Conservation (phyloP, 2,888 invertebrate species). For the Hirtodrosophila alboralis region DNA sequence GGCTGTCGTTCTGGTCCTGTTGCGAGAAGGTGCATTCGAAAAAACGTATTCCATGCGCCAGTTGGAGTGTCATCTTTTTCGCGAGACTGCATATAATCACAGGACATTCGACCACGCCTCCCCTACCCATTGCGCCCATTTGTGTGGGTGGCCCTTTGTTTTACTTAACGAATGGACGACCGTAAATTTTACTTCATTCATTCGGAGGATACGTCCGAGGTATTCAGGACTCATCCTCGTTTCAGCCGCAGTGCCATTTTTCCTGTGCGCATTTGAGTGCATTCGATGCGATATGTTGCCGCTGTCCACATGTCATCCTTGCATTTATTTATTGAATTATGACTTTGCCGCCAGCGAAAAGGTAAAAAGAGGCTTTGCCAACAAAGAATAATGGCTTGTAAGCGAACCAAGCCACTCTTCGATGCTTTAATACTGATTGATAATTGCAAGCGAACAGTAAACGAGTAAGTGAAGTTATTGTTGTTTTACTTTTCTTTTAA, state of each 20-base stretch:
- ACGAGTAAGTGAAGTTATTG: slow-evolving; percentile 1
- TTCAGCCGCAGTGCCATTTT: slow-evolving; percentile 15
- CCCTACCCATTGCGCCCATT: not conserved
- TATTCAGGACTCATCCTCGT: slow-evolving; percentile 14
- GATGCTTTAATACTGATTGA: slow-evolving; percentile 52
- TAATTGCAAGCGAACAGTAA: slow-evolving; percentile 20
- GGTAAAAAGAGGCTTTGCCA: slow-evolving; percentile 19
- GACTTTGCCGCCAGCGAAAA: slow-evolving; percentile 49
- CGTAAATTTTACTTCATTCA: slow-evolving; percentile 77
- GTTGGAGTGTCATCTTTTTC: slow-evolving; percentile 43
- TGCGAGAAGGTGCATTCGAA: slow-evolving; percentile 18
- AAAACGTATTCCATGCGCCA: slow-evolving; percentile 42
- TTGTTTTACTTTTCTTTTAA: too few species aligned
- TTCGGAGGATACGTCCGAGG: slow-evolving; percentile 34
- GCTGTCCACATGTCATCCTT: slow-evolving; percentile 80
- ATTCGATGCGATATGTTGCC: slow-evolving; percentile 76
- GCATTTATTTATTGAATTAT: slow-evolving; percentile 82
- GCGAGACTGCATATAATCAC: slow-evolving; percentile 67
- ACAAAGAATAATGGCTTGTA: slow-evolving; percentile 45
- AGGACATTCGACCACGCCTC: slow-evolving; percentile 22
- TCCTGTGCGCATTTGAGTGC: slow-evolving; percentile 66
- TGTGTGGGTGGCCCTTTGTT: slow-evolving; percentile 48
- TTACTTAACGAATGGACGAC: slow-evolving; percentile 60
- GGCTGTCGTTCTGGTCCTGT: too few species aligned
- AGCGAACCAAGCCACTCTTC: slow-evolving; percentile 24